Percentiles rank a stretch among this genome's conserved stretches.
Evolutionary conservation across 37 sponge, comb jelly and placozoan genomes (phyloP).

Genomic region (Chondrosia reniformis): DNA sequence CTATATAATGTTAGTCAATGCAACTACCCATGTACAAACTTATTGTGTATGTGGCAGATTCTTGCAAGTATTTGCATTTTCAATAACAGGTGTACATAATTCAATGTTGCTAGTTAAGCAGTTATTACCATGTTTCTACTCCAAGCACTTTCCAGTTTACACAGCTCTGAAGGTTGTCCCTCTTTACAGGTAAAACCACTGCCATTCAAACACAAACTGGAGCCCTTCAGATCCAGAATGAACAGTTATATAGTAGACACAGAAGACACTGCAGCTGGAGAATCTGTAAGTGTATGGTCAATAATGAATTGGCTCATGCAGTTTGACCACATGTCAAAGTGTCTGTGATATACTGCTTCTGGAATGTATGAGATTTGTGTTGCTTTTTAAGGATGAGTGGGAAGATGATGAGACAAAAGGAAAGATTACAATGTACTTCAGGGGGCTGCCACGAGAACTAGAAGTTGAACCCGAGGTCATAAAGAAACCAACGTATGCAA

Average conservation of each 20-base stretch:
- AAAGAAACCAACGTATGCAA: conserved; percentile 13
- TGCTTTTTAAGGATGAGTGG: conserved; percentile 41
- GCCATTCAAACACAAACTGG: neutral
- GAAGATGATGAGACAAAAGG: conserved; percentile 44
- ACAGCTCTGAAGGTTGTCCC: neutral
- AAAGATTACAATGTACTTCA: conserved; percentile 31
- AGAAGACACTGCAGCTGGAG: neutral
- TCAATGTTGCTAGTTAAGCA: too few relatives aligned
- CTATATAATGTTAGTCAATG: too few relatives aligned
- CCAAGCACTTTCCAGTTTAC: neutral
- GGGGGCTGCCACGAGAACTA: conserved; percentile 33
- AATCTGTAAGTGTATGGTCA: neutral
- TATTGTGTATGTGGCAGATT: too few relatives aligned
- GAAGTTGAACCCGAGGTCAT: conserved; percentile 35
- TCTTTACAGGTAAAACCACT: neutral
- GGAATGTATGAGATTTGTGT: neutral
- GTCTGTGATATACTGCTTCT: too few relatives aligned
- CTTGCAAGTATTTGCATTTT: too few relatives aligned
- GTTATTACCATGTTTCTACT: too few relatives aligned
- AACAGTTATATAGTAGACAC: conserved; percentile 14
- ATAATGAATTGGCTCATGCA: neutral
- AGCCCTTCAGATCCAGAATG: neutral
- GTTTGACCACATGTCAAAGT: neutral
- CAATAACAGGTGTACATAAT: too few relatives aligned
- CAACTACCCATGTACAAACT: too few relatives aligned